Evolutionary conservation across 2,797 vertebrate species (phyloP).

Genomic region (Menidia menidia): DNA sequence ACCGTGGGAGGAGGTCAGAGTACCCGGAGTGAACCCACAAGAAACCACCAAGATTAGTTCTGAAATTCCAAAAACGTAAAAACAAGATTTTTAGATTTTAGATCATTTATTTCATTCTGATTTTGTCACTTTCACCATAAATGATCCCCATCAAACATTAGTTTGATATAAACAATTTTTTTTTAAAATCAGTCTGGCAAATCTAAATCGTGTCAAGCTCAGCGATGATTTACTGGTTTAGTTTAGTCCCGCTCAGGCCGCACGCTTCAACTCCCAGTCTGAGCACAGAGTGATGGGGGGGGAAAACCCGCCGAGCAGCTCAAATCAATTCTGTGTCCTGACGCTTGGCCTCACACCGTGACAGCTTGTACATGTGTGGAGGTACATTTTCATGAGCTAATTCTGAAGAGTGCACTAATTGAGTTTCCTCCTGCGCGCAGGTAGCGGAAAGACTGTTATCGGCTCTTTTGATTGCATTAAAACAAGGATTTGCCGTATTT

Average conservation of each 20-base stretch:
- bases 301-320: constrained; percentile 24
- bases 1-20: no score
- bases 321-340: constrained; percentile 64
- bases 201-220: not conserved
- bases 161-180: not conserved
- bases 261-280: constrained; percentile 26
- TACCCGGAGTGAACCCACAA: no score
- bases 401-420: constrained; percentile 31
- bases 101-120: not conserved
- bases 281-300: constrained; percentile 22
- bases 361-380: constrained; percentile 49
- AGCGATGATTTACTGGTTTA: not conserved
- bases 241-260: constrained; percentile 18
- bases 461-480: constrained; percentile 7
- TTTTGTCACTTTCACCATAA: not conserved
- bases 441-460: constrained; percentile 1
- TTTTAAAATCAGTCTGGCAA: no score
- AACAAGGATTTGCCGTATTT: not conserved
- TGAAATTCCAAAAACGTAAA: no score
- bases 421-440: constrained; percentile 13
- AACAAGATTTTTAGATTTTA: no score
- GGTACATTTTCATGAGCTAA: constrained; percentile 41
- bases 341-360: constrained; percentile 46
- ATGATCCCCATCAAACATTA: not conserved
- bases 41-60: no score